Evolutionary conservation across 2,888 invertebrate genomes (phyloP).

Genomic region (Cephus pulcher): DNA sequence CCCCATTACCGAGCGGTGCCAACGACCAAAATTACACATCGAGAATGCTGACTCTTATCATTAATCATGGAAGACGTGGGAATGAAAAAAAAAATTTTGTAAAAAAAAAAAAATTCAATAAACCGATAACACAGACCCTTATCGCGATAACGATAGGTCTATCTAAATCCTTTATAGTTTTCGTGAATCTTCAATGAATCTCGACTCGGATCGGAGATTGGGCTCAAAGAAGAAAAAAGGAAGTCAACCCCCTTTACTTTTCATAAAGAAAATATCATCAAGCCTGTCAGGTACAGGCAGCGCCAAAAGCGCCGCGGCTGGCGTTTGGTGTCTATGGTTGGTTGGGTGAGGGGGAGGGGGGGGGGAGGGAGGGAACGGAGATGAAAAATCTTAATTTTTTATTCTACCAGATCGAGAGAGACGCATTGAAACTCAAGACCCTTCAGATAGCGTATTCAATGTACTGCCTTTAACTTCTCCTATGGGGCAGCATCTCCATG

Average conservation of each 20-base stretch:
- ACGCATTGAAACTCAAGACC: slow-evolving; percentile 54
- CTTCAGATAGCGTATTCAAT: slow-evolving; percentile 48
- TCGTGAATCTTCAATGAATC: too few relatives aligned
- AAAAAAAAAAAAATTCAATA: too few relatives aligned
- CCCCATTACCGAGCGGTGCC: slow-evolving; percentile 35
- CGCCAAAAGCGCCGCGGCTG: too few relatives aligned
- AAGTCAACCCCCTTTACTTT: background rate
- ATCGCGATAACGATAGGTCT: too few relatives aligned
- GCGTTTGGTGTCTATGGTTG: too few relatives aligned
- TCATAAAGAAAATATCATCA: background rate
- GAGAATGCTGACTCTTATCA: background rate
- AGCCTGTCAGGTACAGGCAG: background rate
- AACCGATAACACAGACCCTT: too few relatives aligned
- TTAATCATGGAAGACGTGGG: too few relatives aligned
- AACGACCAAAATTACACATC: slow-evolving; percentile 21
- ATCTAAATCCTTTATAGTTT: background rate
- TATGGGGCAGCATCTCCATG: slow-evolving; percentile 19
- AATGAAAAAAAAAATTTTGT: too few relatives aligned
- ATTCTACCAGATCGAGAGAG: slow-evolving; percentile 24
- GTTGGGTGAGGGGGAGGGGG: too few relatives aligned
- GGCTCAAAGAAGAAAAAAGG: background rate
- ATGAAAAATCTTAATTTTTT: slow-evolving; percentile 21
- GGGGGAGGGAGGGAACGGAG: too few relatives aligned
- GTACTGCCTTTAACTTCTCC: slow-evolving; percentile 17
- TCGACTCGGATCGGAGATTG: background rate